Evolutionary conservation across 2,113 vertebrate species (phyloP), one percentile per base, ranked within the genome.

Genomic region (Garra rufa): DNA sequence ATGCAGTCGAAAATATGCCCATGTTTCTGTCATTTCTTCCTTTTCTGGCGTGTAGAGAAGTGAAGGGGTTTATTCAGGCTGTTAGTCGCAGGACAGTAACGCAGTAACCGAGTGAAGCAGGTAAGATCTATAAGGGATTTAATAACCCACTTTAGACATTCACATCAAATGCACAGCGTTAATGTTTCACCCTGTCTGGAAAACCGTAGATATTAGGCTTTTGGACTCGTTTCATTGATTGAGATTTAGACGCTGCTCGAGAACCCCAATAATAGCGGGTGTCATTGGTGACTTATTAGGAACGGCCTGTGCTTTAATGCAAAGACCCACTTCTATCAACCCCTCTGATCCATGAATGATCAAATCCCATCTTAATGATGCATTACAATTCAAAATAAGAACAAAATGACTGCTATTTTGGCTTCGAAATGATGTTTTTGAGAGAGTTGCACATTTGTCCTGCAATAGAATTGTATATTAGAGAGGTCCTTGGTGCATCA

Each of bases 71-170:
- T 80, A 19, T 46, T 44, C 55, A 26, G 30, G 44, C 74, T 77
- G 70, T 24, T 83, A 46, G 73, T 84, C 26, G 82, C 82, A 82
- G 81, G 81, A 69, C 81, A 82, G 81, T 44, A 28, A 15, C 59
- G 78, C 59, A 82, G 43, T 19, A 41, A 59, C 70, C 67, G 71
- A 38, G 50, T 30, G 69, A 38, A 34, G 75, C 83, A 70, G 83
- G 83, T 84, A 55, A 50, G 46, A 28, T 59, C 38, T n/a, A 13
- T 3, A 13, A 26, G 76, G 19, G 76, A 5, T 44, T 44, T 61
- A 61, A 61, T 59, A 77, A 59, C 50, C 30, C 28, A 41, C 34
- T 77, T 44, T 79, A 61, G 8, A 65, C 77, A 6, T 28, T 11
- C 10, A 28, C 67, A 70, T 43, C 67, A 10, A 57, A 7, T 11